Percentiles rank a stretch among this genome's conserved stretches.
Conservation (phyloP, 2,113 vertebrate genomes). For the Hyperoodon ampullatus region DNA sequence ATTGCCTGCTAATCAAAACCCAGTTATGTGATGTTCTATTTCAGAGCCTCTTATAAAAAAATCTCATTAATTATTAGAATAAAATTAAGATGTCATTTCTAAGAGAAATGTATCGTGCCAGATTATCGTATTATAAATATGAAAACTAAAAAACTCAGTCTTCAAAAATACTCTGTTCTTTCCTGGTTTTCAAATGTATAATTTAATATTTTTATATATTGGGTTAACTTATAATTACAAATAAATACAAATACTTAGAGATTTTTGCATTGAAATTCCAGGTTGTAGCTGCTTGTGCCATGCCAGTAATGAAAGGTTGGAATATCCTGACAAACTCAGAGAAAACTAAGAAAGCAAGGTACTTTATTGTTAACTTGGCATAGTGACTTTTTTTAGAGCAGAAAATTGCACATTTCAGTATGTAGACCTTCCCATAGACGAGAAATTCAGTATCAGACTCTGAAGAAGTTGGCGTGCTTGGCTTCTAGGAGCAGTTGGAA, state of each 20-base stretch:
- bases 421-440: neutral
- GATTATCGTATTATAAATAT: neutral
- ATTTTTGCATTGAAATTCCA: conserved; percentile 79
- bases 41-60: conserved; percentile 38
- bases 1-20: neutral
- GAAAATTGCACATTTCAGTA: neutral
- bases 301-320: conserved; percentile 99
- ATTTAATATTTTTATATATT: conserved; percentile 45
- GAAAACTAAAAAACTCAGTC: neutral
- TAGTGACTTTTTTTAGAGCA: neutral
- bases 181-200: conserved; percentile 35
- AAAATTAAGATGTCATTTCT: conserved; percentile 29
- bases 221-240: neutral
- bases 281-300: conserved; percentile 98
- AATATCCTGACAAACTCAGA: conserved; percentile 97
- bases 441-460: neutral
- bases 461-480: neutral
- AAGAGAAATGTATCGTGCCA: neutral
- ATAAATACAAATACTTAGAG: conserved; percentile 50
- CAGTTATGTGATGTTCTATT: conserved; percentile 24
- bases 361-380: conserved; percentile 49
- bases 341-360: conserved; percentile 97
- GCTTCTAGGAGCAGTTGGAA: neutral
- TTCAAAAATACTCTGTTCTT: conserved; percentile 3
- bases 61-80: neutral